Conservation (phyloP, 1,140 invertebrate species). For the Diplogasteroides magnus region DNA sequence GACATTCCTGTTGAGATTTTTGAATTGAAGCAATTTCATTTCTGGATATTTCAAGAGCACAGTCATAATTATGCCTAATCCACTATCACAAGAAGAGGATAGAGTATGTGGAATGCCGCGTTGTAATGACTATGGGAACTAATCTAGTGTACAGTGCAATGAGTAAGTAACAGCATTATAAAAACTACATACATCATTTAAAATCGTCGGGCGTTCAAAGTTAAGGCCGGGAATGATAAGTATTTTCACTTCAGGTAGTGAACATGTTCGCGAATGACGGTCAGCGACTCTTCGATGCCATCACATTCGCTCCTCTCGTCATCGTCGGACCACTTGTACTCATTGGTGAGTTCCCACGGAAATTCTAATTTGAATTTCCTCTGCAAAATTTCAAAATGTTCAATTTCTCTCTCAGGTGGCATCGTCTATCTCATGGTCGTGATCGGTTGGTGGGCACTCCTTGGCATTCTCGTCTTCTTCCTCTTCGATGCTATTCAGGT, state of each 20-base stretch:
- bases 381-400: neutral
- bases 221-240: neutral
- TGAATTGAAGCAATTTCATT: neutral
- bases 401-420: constrained; percentile 48
- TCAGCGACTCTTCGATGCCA: constrained; percentile 66
- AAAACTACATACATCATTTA: too few relatives aligned
- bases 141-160: too few relatives aligned
- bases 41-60: too few relatives aligned
- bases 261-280: constrained; percentile 70
- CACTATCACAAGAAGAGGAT: too few relatives aligned
- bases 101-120: too few relatives aligned
- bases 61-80: neutral
- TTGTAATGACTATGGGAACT: too few relatives aligned
- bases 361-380: neutral
- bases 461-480: constrained; percentile 65
- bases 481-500: constrained; percentile 68
- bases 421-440: constrained; percentile 64
- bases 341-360: constrained; percentile 46
- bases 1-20: too few relatives aligned
- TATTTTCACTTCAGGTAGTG: constrained; percentile 61
- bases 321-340: constrained; percentile 66
- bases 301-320: constrained; percentile 64
- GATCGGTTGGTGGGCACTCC: constrained; percentile 64
- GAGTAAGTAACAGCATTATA: too few relatives aligned
- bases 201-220: too few relatives aligned